Conservation (phyloP, 2,797 vertebrate species). For the Eospalax fontanierii region DNA sequence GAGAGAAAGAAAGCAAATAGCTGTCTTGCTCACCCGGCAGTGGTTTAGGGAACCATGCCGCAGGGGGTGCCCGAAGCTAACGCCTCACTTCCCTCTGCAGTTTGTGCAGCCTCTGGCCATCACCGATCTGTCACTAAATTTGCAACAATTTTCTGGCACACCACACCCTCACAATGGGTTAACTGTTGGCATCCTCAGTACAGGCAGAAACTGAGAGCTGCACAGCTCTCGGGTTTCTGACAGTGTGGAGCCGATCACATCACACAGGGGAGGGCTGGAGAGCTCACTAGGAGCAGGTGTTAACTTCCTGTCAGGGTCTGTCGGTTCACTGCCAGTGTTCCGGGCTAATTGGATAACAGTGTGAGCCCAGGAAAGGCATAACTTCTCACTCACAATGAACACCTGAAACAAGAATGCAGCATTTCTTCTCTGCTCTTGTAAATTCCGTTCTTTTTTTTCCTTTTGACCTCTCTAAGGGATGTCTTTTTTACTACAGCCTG, state of each 20-base stretch:
- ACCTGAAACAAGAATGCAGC: neutral
- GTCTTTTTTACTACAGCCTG: neutral
- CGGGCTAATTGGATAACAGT: neutral
- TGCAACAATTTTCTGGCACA: neutral
- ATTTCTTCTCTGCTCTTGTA: neutral
- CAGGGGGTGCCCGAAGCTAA: neutral
- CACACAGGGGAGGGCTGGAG: neutral
- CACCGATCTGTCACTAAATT: neutral
- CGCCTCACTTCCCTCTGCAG: neutral
- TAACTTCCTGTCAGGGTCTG: neutral
- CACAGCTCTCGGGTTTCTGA: neutral
- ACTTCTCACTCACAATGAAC: neutral
- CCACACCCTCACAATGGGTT: neutral
- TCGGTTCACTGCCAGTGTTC: neutral
- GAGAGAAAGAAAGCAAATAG: neutral
- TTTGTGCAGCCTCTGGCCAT: neutral
- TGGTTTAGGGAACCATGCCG: neutral
- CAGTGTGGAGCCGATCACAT: neutral
- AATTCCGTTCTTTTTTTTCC: neutral
- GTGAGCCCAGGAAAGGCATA: neutral
- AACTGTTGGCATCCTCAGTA: neutral
- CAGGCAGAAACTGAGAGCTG: neutral
- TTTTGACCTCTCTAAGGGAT: neutral
- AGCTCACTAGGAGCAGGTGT: neutral
- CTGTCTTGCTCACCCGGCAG: neutral